These are phyloP conservation scores for Neocrepidodera transversa DNA, from an alignment of 2,888 invertebrate genomes.

Conservation along the genomic window DNA sequence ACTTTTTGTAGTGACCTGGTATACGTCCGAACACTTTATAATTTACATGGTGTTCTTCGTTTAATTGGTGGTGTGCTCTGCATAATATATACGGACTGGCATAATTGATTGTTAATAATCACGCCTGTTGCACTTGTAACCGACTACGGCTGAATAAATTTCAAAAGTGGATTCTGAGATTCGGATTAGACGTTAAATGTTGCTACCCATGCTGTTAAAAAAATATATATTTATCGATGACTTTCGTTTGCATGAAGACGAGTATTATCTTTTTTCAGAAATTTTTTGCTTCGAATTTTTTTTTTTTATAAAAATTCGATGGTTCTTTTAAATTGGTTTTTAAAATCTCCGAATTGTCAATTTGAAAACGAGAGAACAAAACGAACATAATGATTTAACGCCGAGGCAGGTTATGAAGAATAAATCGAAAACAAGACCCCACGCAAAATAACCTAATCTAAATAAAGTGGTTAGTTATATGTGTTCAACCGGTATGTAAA, in stretches of 20 bases:
- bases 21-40: slow-evolving; percentile 22
- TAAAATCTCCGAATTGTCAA: slow-evolving; percentile 4
- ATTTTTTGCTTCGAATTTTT: no score
- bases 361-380: slow-evolving; percentile 1
- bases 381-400: slow-evolving; percentile 33
- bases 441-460: slow-evolving; percentile 43
- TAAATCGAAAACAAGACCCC: slow-evolving; percentile 36
- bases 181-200: neutral
- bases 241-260: no score
- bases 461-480: slow-evolving; percentile 45
- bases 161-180: neutral
- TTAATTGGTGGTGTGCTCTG: slow-evolving; percentile 32
- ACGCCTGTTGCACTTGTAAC: slow-evolving; percentile 22
- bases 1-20: no score
- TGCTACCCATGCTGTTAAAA: no score
- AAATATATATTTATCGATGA: no score
- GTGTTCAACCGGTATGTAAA: slow-evolving; percentile 49
- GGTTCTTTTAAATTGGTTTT: no score
- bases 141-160: neutral
- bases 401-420: slow-evolving; percentile 32
- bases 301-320: no score
- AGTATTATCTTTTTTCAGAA: no score
- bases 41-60: slow-evolving; percentile 31
- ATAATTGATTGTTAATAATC: slow-evolving; percentile 35
- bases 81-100: slow-evolving; percentile 22